These are phyloP conservation scores for Atta texana DNA, from an alignment of 1,140 invertebrate genomes.

Conservation along the genomic window DNA sequence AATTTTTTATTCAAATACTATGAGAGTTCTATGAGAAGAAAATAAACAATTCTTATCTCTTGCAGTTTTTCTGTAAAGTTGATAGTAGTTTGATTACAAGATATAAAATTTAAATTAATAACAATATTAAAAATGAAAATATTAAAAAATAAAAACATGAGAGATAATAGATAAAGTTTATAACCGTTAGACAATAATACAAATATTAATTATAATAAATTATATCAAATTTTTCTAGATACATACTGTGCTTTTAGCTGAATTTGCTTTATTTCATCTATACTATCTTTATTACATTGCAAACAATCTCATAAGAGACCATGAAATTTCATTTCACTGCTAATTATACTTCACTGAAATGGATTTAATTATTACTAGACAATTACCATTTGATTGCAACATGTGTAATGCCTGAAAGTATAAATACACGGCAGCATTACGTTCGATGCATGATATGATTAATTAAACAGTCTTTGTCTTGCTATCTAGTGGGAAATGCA, in stretches of 20 bases:
- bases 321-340: not conserved
- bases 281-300: not conserved
- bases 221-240: not conserved
- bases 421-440: not conserved
- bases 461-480: conserved; percentile 18
- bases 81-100: no score
- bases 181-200: no score
- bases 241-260: not conserved
- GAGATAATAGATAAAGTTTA: no score
- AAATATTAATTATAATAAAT: not conserved
- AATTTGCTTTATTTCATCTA: conserved; percentile 3
- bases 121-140: no score
- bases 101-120: no score
- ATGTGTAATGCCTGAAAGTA: not conserved
- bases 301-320: not conserved
- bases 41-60: no score
- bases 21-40: no score
- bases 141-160: no score
- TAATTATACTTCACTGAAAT: conserved; percentile 10
- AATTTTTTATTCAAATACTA: no score
- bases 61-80: no score
- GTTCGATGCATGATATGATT: conserved; percentile 34
- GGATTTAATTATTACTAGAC: conserved; percentile 23
- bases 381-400: not conserved
- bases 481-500: not conserved